Conservation (phyloP, 2,113 vertebrate genomes). For the Microtus pennsylvanicus region DNA sequence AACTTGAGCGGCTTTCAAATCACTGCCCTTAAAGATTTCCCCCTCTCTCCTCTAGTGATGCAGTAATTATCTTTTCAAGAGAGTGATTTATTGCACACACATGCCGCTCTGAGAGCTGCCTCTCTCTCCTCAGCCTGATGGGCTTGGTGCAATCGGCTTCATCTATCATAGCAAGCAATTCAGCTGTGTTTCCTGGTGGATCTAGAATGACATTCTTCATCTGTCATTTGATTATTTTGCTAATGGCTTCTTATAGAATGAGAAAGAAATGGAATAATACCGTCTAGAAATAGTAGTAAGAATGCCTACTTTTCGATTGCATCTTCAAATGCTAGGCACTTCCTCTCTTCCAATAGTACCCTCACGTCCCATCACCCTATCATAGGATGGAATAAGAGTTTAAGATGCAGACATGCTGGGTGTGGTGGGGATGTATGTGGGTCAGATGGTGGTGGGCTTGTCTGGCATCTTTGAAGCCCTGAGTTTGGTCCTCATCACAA, state of each 20-base stretch:
- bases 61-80: constrained; percentile 86
- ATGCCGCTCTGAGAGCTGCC: constrained; percentile 67
- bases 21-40: constrained; percentile 71
- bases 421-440: too few relatives aligned
- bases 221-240: constrained; percentile 71
- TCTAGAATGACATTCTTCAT: constrained; percentile 57
- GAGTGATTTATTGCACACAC: constrained; percentile 84
- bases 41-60: neutral
- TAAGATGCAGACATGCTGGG: neutral
- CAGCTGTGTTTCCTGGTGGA: constrained; percentile 63
- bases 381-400: neutral
- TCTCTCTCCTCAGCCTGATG: constrained; percentile 62
- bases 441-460: neutral
- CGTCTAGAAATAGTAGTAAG: constrained; percentile 45
- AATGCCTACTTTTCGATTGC: neutral
- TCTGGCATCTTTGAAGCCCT: neutral
- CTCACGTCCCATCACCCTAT: neutral
- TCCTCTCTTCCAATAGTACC: neutral
- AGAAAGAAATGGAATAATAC: constrained; percentile 62
- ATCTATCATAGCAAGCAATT: constrained; percentile 76
- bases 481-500: neutral
- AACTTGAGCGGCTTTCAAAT: constrained; percentile 80
- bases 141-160: constrained; percentile 73
- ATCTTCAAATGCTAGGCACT: neutral
- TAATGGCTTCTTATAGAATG: constrained; percentile 78